Evolutionary conservation across 1,140 invertebrate genomes (phyloP).

Genomic region (Conus ventricosus): DNA sequence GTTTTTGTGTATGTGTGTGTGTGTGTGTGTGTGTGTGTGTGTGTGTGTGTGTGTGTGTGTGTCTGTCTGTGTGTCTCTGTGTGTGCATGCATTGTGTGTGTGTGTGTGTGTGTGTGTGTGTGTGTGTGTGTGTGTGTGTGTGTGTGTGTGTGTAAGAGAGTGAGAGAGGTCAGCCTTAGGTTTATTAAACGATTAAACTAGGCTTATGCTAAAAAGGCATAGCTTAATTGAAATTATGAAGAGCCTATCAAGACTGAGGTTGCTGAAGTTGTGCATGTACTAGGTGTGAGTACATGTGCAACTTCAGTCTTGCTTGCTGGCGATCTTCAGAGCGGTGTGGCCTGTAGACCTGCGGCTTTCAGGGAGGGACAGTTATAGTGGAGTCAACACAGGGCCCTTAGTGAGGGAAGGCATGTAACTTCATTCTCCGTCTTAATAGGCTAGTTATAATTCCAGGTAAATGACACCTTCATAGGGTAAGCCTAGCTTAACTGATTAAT

Average conservation of each 20-base stretch:
- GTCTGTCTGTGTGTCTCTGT: not conserved
- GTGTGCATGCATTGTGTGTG: not conserved
- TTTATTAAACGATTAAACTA: not conserved
- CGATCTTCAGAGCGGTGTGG: not conserved
- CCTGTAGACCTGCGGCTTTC: not conserved
- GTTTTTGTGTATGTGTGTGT: not conserved
- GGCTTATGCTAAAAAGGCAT: too few species aligned
- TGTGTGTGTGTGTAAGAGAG: not conserved
- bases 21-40: not conserved
- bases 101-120: not conserved
- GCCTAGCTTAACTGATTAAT: too few species aligned
- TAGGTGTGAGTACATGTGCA: too few species aligned
- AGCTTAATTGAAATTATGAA: not conserved
- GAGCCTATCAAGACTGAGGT: not conserved
- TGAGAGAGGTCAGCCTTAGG: not conserved
- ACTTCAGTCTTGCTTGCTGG: not conserved
- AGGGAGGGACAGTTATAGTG: too few species aligned
- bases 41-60: not conserved
- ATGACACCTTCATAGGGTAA: too few species aligned
- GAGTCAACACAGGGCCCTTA: too few species aligned
- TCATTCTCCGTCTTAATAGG: too few species aligned
- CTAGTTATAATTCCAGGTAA: too few species aligned
- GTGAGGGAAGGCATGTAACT: too few species aligned
- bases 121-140: conserved; percentile 4
- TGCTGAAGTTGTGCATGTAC: not conserved